These are phyloP conservation scores for Chaetoderma sp. DNA, from an alignment of 2,888 invertebrate species.

Conservation along the genomic window DNA sequence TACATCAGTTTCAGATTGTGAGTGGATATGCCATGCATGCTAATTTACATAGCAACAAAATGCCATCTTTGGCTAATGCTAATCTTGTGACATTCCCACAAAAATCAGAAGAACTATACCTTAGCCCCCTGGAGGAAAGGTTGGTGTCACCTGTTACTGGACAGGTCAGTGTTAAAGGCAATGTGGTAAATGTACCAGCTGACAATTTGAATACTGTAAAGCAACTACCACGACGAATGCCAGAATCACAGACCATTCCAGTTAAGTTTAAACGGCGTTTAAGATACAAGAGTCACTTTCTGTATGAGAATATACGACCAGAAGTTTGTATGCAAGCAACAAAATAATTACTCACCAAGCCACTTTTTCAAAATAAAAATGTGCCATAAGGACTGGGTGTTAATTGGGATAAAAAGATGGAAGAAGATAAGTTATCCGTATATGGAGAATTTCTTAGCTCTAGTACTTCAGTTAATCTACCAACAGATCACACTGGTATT, in stretches of 20 bases:
- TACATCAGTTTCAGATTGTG: slow-evolving; percentile 15
- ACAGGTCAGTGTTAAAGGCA: slow-evolving; percentile 23
- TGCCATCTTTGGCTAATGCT: slow-evolving; percentile 15
- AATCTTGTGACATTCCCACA: slow-evolving; percentile 21
- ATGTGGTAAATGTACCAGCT: slow-evolving; percentile 30
- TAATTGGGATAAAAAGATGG: too few species aligned
- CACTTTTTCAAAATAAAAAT: slow-evolving; percentile 13
- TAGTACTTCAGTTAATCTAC: too few species aligned
- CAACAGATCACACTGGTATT: too few species aligned
- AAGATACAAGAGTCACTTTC: slow-evolving; percentile 18
- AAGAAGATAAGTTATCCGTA: too few species aligned
- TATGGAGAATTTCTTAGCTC: too few species aligned
- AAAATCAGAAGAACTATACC: slow-evolving; percentile 12
- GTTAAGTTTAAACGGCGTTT: slow-evolving; percentile 23
- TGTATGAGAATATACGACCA: slow-evolving; percentile 29
- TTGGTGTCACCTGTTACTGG: slow-evolving; percentile 24
- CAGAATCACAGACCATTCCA: slow-evolving; percentile 7
- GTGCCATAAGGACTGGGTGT: slow-evolving; percentile 19
- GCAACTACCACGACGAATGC: slow-evolving; percentile 15
- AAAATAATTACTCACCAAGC: slow-evolving; percentile 14
- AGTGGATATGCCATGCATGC: slow-evolving; percentile 29
- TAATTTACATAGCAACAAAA: slow-evolving; percentile 11
- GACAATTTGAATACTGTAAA: slow-evolving; percentile 20
- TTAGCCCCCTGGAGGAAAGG: slow-evolving; percentile 21
- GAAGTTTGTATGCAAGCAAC: slow-evolving; percentile 13